Base-by-base conservation (phyloP, 2,797 vertebrate genomes). In the Rhinichthys osculus region DNA sequence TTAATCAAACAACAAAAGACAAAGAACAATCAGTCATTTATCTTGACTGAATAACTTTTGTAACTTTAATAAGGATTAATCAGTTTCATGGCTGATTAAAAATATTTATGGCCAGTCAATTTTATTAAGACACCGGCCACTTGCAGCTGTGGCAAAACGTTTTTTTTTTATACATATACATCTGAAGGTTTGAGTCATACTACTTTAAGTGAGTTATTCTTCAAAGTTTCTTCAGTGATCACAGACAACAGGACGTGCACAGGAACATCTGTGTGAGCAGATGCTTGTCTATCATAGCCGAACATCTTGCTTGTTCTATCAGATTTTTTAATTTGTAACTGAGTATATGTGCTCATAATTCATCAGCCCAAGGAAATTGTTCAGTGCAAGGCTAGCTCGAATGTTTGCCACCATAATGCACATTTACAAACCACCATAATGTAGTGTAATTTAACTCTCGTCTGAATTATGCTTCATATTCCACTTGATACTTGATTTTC, bases 231-330 rank as follows among this genome's bases (percentile, higher is more conserved):
- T 74, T 52, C 33, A 52, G 23, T 66, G 14, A 74, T 76, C 57
- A 73, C 57, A 27, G 59, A 64, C 57, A 23, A 33, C 71, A 19
- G 44, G 23, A 64, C 5, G 30, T 59, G 40, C 70, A 35, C 44
- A 23, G 69, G 35, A 82, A 40, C 81, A 76, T 76, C 42, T 83
- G 82, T 40, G 42, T 13, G 7, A 59, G 81, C 81, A 83, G 70
- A 50, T 83, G 70, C 64, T 47, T 74, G 57, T 50, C 54, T 74
- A 47, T 74, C 70, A 44, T 7, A 23, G 52, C 13, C 9, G 9
- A 72, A 72, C 81, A 64, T 64, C 57, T 64, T 74, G 19, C 42
- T 72, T 72, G 50, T 72, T 57, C 38, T 72, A 72, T 57, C 38
- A 7, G 57, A 83, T 76, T 76, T 76, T 74, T 66, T 76, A 5